Percentiles rank a stretch among this genome's conserved stretches.
Evolutionary conservation across 2,113 vertebrate genomes (phyloP).

Genomic region (Neolamprologus modestus): DNA sequence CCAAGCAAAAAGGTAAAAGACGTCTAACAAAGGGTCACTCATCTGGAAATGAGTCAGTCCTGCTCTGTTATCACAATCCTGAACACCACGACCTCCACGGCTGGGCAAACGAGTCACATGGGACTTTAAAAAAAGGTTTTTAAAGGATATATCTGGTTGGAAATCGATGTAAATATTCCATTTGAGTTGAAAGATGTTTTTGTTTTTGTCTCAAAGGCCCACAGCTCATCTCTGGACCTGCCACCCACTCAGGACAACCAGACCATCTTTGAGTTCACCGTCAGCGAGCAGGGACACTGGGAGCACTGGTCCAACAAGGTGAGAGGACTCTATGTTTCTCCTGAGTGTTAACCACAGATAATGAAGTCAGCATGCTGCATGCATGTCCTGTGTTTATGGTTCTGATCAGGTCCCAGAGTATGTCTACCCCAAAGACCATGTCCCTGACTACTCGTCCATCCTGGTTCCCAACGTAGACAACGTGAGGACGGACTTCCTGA

Average conservation of each 20-base stretch:
- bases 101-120: neutral
- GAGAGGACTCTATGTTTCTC: neutral
- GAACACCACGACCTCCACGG: neutral
- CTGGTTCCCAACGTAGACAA: constrained; percentile 84
- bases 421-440: constrained; percentile 72
- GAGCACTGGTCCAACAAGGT: constrained; percentile 81
- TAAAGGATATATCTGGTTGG: neutral
- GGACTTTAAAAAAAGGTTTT: neutral
- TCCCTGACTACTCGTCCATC: constrained; percentile 79
- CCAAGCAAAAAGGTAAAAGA: neutral
- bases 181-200: rapidly evolving
- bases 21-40: neutral
- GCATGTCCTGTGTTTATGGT: neutral
- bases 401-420: constrained; percentile 74
- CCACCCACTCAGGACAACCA: constrained; percentile 69
- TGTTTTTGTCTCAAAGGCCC: neutral
- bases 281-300: constrained; percentile 74
- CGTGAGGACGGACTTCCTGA: constrained; percentile 75
- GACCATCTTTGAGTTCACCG: constrained; percentile 79
- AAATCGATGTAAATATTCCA: neutral
- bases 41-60: neutral
- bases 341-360: rapidly evolving
- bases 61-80: rapidly evolving
- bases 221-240: constrained; percentile 67
- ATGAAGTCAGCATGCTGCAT: neutral